phyloP scores from a whole-genome alignment of 2,113 vertebrate species.

The Gavialis gangeticus region DNA sequence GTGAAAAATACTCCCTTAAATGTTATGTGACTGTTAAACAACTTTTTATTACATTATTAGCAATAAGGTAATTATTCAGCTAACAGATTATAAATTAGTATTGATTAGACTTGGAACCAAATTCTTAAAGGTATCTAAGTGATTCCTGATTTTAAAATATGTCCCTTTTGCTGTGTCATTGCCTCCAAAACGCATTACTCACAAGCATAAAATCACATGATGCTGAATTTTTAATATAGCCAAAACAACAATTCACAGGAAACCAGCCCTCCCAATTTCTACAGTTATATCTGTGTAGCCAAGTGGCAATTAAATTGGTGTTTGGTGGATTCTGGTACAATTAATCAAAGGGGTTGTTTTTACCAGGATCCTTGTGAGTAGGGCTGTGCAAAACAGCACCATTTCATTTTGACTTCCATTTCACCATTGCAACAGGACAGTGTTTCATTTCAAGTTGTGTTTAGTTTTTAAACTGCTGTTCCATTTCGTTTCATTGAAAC shows the following conservation, averaged over 20 bases:
- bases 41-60: not conserved
- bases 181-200: not conserved
- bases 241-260: not conserved
- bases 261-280: not conserved
- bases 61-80: not conserved
- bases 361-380: not conserved
- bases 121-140: not conserved
- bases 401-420: no score
- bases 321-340: not conserved
- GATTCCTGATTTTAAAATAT: not conserved
- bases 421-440: no score
- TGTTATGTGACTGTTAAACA: not conserved
- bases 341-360: not conserved
- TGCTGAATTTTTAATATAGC: conserved; percentile 2
- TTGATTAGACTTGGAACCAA: not conserved
- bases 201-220: not conserved
- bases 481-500: no score
- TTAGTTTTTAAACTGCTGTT: no score
- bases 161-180: not conserved
- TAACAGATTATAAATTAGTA: conserved; percentile 6
- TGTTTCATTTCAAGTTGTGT: no score
- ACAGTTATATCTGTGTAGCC: not conserved
- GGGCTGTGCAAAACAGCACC: no score
- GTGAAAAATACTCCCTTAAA: not conserved
- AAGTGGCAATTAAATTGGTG: not conserved